Base-by-base conservation (phyloP, 2,113 vertebrate species). In the Myotis lucifugus region DNA sequence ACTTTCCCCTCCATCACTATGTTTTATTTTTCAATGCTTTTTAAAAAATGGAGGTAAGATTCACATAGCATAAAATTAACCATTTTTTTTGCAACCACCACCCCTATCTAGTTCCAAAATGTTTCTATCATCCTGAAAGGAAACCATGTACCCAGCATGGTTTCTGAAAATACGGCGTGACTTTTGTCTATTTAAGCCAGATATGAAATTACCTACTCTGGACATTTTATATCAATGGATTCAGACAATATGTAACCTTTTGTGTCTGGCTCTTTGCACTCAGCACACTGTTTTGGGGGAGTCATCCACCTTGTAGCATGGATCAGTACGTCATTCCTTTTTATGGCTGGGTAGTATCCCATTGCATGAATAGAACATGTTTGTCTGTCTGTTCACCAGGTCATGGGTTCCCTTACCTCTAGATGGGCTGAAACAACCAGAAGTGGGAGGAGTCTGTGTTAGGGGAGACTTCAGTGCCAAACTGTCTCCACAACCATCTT, bases 331-430 rank as follows among this genome's bases (percentile, higher is more conserved):
- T 21, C 14, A 2, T 17, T 46, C 19, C 15, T 15, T 14, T 37
- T 23, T 8, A 1, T 18, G 18, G 17, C n/a, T 59, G 19, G 29
- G 2, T 4, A 32, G 56, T 8, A 66, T 0, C 64, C 48, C 34
- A 14, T 0, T 21, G 27, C 7, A 14, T 0, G 2, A n/a, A 10
- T 0, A 4, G 6, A 18, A 40, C 46, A 3, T 64, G 2, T 42
- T 0, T 50, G 5, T 67, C 37, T 27, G 8, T 27, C 4, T 67
- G n/a, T 17, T 48, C 3, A 8, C 29, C 42, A 29, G 18, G 15
- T 15, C 7, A 8, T 0, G 27, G 56, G 37, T 12, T 83, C 29
- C 50, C 61, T 64, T 12, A 23, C 6, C 9, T 29, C 59, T 6
- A 5, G 18, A 13, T 32, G 14, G 12, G 19, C 21, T 29, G 48